Conservation (phyloP, 2,888 invertebrate species). For the Biston betularia region DNA sequence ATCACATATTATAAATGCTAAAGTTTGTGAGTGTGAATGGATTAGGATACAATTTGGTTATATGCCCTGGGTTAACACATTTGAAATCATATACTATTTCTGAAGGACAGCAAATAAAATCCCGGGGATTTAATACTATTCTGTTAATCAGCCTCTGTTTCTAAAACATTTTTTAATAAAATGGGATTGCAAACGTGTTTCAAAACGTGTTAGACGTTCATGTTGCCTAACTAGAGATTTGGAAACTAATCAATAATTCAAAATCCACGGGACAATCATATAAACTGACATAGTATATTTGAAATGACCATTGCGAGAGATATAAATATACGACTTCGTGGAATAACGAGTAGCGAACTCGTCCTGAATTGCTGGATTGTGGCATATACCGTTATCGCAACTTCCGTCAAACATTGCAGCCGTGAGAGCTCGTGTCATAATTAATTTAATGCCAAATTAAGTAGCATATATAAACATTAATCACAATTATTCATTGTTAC, state of each 20-base stretch:
- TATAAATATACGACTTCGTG: constrained; percentile 3
- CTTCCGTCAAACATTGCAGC: constrained; percentile 39
- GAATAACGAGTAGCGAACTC: constrained; percentile 36
- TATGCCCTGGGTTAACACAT: too few species aligned
- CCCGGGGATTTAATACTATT: background rate
- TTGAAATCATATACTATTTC: too few species aligned
- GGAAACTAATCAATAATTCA: constrained; percentile 15
- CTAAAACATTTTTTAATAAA: constrained; percentile 4
- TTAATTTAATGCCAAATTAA: background rate
- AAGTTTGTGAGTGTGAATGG: too few species aligned
- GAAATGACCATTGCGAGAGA: constrained; percentile 20
- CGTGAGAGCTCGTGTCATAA: constrained; percentile 8
- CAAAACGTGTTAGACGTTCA: background rate
- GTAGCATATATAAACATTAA: background rate
- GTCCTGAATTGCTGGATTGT: constrained; percentile 48
- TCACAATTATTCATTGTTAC: background rate
- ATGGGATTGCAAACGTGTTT: background rate
- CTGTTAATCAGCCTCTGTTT: constrained; percentile 2
- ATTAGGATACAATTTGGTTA: too few species aligned
- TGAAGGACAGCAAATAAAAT: too few species aligned
- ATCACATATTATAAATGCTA: background rate
- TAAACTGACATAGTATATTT: background rate
- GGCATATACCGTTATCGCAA: constrained; percentile 47
- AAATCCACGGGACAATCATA: background rate
- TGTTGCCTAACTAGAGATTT: background rate